Evolutionary conservation across 30 jellyfish, hydroid and myxozoan genomes (phyloP), one percentile per base, ranked within the genome.

Genomic region (Cassiopea andromeda): DNA sequence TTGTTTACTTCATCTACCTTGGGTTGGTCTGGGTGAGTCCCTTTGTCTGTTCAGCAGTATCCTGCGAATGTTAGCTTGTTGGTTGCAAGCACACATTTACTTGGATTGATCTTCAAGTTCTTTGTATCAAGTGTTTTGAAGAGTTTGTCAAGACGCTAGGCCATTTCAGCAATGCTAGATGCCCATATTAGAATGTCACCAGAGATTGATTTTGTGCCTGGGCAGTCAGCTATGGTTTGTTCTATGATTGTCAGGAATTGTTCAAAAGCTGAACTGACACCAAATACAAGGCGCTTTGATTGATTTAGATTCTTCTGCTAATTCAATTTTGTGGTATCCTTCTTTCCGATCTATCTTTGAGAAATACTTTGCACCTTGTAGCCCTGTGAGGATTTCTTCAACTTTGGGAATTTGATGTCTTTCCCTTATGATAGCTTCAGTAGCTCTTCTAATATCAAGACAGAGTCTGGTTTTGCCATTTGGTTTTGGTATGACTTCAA

Each of bases 201-300:
- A 1, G 84, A 75, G 3, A 75, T 47, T 75, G 84, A 75, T 47
- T 69, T 75, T 43, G 84, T 47, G 68, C 84, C 84, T 75, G 67
- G 84, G 84, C 81, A 72, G 50, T 48, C 81, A 19, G 81, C 81
- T 17, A 72, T 72, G 13, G 59, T 14, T 38, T 72, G 81, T 48
- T 72, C 48, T 17, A 72, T 72, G 18, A 72, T 48, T 48, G 18
- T 72, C 81, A 17, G 81, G 50, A 72, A 72, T 15, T 8, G 73
- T 10, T 77, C 86, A 73, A 73, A 73, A 73, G 83, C 83, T 73
- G 83, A 73, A 73, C 83, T 78, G 87, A 54, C 87, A 17, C 87
- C 75, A 54, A 13, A 16, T 59, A 78, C 87, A 78, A 77, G 80
- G 83, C 82, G 44, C 54, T 84, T 74, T 84, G 76, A 17, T 15